Base-by-base conservation (phyloP, 1,140 invertebrate species). In the Drosophila mayri region DNA sequence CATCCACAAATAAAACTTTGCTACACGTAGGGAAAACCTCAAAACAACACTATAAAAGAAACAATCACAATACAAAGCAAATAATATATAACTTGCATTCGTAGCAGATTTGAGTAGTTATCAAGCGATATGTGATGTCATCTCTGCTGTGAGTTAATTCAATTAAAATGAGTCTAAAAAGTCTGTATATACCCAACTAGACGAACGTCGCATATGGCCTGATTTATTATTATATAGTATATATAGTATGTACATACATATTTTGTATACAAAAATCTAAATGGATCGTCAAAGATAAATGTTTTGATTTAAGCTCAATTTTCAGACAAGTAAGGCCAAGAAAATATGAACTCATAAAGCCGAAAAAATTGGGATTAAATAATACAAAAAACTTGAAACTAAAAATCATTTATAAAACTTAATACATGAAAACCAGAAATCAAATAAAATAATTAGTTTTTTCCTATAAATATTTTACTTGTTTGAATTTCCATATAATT, bases 121-220 rank as follows among this genome's bases (percentile, higher is more conserved):
- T n/a, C 28, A 18, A 52, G 12, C 49, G 30, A 52, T 20, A 35
- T 52, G 8, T 52, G 50, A 52, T 52, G 18, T 52, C 50, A 52
- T 52, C 30, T 20, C 18, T 20, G n/a, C 12, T 35, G n/a, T 28
- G 18, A 52, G 12, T 52, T 37, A 35, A 52, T 22, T 52, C 50
- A 52, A 52, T 52, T 22, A 37, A 52, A 37, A 37, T 20, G 0
- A 14, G 50, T 52, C 35, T 20, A 16, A 52, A 52, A 52, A 52
- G 18, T n/a, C 22, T 22, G 7, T 62, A 22, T 32, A 50, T 58
- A 12, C 14, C 49, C 64, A 12, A 10, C 14, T 10, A 25, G 18
- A 18, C 18, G 7, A 50, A 41, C 30, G 38, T 66, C 61, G 7
- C 60, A 68, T 52, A 44, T 66, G 46, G 38, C n/a, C 0, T 37